Evolutionary conservation across 2,113 vertebrate species (phyloP), one percentile per base, ranked within the genome.

Genomic region (Equus quagga): DNA sequence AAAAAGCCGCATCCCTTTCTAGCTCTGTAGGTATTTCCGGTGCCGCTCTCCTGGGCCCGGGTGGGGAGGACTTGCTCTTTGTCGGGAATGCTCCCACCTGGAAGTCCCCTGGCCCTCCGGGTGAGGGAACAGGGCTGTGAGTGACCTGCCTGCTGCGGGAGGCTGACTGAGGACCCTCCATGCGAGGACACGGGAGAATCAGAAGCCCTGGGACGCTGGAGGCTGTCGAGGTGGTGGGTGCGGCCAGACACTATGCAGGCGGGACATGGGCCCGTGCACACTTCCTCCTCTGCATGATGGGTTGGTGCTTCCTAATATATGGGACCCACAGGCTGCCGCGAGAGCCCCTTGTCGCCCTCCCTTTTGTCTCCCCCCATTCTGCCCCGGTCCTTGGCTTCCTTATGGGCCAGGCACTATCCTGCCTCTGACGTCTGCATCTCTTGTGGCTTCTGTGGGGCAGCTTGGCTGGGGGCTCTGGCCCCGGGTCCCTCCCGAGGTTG

Each of bases 301-400:
- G 26, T 4, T 18, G 1, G 33, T 64, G 46, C 75, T 46, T 78
- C 64, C 54, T 65, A 11, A 15, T 11, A 5, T 1, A 2, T 1
- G 1, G 49, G 79, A 8, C 36, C 26, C 1, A 1, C 46, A 15
- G 58, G 31, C 51, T 72, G 11, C 60, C 3, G 5, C 0, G 5
- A 60, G 26, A 60, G 28, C 58, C 76, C 33, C 26, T 60, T 8
- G 13, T 31, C 23, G 5, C 23, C 17, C 24, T 17, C 28, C 18
- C 11, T 4, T n/a, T 4, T n/a, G 3, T 12, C 1, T 62, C 8
- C 2, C 62, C 2, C 3, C 8, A 0, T 10, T 9, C 13, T 13
- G 23, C 28, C 17, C 15, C 49, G 17, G 8, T 6, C 33, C 8
- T 51, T 6, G 2, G 7, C 67, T 70, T 67, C 67, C 23, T 18